Evolutionary conservation across 2,113 vertebrate genomes (phyloP).

Genomic region (Asarcornis scutulata): DNA sequence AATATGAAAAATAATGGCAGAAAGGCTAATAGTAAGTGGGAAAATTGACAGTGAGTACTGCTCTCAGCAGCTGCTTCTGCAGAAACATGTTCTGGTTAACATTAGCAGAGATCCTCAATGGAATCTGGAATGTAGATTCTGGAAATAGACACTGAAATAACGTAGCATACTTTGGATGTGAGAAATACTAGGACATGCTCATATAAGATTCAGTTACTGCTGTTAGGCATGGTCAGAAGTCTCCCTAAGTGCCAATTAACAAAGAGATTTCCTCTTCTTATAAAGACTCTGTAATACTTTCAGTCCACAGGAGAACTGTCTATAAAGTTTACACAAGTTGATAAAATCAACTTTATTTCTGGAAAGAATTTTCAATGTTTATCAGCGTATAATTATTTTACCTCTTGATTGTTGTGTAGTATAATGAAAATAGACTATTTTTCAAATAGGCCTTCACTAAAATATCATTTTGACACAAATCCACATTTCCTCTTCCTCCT

Average conservation of each 20-base stretch:
- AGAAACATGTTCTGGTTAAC: not conserved
- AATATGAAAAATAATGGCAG: not conserved
- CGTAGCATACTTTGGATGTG: not conserved
- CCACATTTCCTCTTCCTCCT: not conserved
- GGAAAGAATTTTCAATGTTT: not conserved
- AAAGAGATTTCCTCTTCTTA: not conserved
- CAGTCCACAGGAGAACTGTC: not conserved
- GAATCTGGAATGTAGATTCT: not conserved
- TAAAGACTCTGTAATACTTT: not conserved
- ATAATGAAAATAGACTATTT: not conserved
- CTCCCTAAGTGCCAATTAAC: not conserved
- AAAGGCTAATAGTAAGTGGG: not conserved
- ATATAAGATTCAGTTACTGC: not conserved
- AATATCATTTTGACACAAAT: not conserved
- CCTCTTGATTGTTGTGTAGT: not conserved
- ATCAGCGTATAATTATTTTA: not conserved
- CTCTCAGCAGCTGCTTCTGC: not conserved
- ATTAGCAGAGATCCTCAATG: not conserved
- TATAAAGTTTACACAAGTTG: not conserved
- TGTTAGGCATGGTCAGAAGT: not conserved
- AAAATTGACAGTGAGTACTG: not conserved
- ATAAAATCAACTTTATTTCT: not conserved
- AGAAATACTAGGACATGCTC: not conserved
- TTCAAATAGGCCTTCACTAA: not conserved
- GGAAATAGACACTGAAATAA: not conserved